A percentile compares a stretch with the other conserved stretches of the same genome.
Conservation (phyloP, 92 coral and sea anemone species). For the Palythoa grandis region DNA sequence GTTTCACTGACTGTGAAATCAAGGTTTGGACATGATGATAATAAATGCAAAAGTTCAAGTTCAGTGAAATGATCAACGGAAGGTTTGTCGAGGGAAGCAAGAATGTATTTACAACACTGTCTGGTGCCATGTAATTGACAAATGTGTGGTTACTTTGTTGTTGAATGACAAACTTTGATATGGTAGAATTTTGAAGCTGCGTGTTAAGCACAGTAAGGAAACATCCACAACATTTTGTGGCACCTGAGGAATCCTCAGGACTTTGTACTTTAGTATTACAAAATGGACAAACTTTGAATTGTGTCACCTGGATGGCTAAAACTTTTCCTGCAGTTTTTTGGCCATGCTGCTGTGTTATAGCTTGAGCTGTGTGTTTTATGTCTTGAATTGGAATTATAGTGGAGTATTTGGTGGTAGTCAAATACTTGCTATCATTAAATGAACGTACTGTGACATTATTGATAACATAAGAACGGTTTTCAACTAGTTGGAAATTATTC, state of each 20-base stretch:
- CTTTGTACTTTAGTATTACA: conserved; percentile 30
- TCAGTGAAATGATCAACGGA: conserved; percentile 21
- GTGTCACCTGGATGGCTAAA: conserved; percentile 18
- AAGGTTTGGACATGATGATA: conserved; percentile 11
- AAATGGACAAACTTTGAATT: conserved; percentile 28
- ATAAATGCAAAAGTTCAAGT: conserved; percentile 15
- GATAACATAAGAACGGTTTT: conserved; percentile 23
- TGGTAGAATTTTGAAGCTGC: conserved; percentile 11
- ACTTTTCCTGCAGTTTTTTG: conserved; percentile 3
- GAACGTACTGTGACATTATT: conserved; percentile 36
- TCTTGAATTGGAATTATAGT: conserved; percentile 31
- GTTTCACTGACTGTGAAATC: conserved; percentile 31
- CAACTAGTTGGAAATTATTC: conserved; percentile 13
- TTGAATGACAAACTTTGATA: conserved; percentile 16
- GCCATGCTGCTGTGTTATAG: not conserved
- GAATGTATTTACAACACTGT: conserved; percentile 32
- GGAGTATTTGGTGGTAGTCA: conserved; percentile 34
- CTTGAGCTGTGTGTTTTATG: conserved; percentile 16
- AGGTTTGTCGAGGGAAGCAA: conserved; percentile 7
- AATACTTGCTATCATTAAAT: conserved; percentile 34
- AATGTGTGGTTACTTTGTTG: conserved; percentile 20
- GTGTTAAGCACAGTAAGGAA: conserved; percentile 13
- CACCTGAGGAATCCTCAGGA: not conserved
- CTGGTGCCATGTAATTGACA: conserved; percentile 22
- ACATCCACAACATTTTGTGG: conserved; percentile 18